Evolutionary conservation across 2,113 vertebrate genomes (phyloP).

Genomic region (Desmodus rotundus): DNA sequence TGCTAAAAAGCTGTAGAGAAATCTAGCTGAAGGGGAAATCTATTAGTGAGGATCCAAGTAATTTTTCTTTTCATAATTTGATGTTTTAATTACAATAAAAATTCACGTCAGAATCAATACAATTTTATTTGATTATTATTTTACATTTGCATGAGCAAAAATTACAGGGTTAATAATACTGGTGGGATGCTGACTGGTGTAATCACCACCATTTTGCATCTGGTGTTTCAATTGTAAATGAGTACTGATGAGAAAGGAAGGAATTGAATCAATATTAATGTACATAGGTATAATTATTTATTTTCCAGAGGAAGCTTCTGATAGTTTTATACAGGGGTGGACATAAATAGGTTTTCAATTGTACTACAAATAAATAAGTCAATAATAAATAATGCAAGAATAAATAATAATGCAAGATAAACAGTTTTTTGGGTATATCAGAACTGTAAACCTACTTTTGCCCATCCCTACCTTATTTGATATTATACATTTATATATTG

Average conservation of each 20-base stretch:
- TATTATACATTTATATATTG: background rate
- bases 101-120: conserved; percentile 24
- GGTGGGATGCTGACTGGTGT: background rate
- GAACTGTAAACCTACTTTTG: too few relatives aligned
- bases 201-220: conserved; percentile 21
- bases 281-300: background rate
- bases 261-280: background rate
- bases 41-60: conserved; percentile 60
- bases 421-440: too few relatives aligned
- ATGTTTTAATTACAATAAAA: conserved; percentile 62
- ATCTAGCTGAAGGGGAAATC: conserved; percentile 56
- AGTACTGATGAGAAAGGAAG: background rate
- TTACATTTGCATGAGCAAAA: conserved; percentile 31
- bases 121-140: conserved; percentile 40
- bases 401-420: too few relatives aligned
- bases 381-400: too few relatives aligned
- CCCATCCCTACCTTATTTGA: background rate
- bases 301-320: background rate
- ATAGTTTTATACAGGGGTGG: background rate
- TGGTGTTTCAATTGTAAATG: conserved; percentile 3
- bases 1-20: conserved; percentile 59
- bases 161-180: conserved; percentile 2
- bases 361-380: background rate
- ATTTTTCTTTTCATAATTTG: conserved; percentile 56
- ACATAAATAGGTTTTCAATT: background rate